phyloP scores from a whole-genome alignment of 1,140 invertebrate species.

The Nomia melanderi region DNA sequence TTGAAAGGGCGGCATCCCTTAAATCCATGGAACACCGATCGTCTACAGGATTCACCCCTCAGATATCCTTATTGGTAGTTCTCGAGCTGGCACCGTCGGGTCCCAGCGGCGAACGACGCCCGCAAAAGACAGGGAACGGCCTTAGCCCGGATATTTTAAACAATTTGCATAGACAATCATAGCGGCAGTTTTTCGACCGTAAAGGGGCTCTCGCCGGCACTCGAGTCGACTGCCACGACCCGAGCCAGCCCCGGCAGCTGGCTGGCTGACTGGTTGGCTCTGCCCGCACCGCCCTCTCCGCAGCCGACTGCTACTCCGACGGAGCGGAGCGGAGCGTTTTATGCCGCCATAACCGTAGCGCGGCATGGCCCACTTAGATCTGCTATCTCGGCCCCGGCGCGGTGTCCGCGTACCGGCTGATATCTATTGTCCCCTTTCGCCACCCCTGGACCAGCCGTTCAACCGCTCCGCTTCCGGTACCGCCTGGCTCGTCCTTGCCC shows the following conservation, averaged over 20 bases:
- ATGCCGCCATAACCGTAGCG: slow-evolving; percentile 80
- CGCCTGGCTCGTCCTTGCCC: slow-evolving; percentile 47
- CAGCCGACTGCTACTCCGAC: slow-evolving; percentile 41
- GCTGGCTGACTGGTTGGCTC: slow-evolving; percentile 44
- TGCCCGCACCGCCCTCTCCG: slow-evolving; percentile 45
- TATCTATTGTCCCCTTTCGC: slow-evolving; percentile 76
- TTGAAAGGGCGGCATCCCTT: neutral
- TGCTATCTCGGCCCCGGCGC: slow-evolving; percentile 75
- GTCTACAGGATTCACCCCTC: slow-evolving; percentile 4
- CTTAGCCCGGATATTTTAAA: slow-evolving; percentile 78
- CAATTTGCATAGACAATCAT: slow-evolving; percentile 82
- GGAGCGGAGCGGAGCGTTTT: slow-evolving; percentile 71
- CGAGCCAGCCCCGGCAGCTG: slow-evolving; percentile 45
- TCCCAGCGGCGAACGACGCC: slow-evolving; percentile 42
- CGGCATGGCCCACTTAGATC: slow-evolving; percentile 81
- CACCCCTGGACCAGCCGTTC: slow-evolving; percentile 56
- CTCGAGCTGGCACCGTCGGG: slow-evolving; percentile 21
- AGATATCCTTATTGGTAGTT: slow-evolving; percentile 5
- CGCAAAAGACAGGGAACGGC: slow-evolving; percentile 45
- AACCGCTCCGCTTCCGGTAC: slow-evolving; percentile 50
- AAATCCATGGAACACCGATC: neutral
- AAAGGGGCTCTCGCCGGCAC: slow-evolving; percentile 72
- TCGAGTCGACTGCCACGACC: slow-evolving; percentile 60
- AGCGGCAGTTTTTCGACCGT: slow-evolving; percentile 79
- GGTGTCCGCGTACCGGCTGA: slow-evolving; percentile 67